These are phyloP conservation scores for Drosophila nebulosa DNA, from an alignment of 1,140 invertebrate genomes.

Conservation along the genomic window DNA sequence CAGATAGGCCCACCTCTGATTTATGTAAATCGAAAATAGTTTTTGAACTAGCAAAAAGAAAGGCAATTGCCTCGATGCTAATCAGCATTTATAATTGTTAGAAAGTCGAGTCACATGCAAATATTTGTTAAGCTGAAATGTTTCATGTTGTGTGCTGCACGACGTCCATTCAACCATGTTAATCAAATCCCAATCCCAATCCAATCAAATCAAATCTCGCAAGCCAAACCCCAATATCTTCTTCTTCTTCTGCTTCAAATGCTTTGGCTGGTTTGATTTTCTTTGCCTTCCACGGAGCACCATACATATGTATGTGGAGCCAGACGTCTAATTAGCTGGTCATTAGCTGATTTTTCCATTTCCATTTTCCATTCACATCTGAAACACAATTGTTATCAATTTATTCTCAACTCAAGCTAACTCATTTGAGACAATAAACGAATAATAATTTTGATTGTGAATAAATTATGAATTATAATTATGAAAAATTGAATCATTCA, in stretches of 20 bases:
- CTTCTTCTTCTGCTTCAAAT: not conserved
- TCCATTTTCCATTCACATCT: not conserved
- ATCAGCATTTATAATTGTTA: constrained; percentile 15
- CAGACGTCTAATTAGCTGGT: not conserved
- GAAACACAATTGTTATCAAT: too few relatives aligned
- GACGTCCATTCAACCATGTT: not conserved
- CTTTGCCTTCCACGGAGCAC: too few relatives aligned
- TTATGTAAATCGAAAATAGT: not conserved
- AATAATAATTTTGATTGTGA: too few relatives aligned
- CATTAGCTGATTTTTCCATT: not conserved
- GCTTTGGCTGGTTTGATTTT: not conserved
- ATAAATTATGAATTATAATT: too few relatives aligned
- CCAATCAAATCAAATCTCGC: not conserved
- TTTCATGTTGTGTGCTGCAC: not conserved
- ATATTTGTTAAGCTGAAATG: constrained; percentile 15
- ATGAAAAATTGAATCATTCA: too few relatives aligned
- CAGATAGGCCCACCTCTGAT: too few relatives aligned
- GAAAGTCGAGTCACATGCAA: constrained; percentile 67
- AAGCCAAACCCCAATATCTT: not conserved
- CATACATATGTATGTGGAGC: too few relatives aligned
- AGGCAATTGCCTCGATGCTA: not conserved
- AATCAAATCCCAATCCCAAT: not conserved
- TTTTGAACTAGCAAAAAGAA: not conserved
- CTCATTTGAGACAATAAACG: too few relatives aligned
- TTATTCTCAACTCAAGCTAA: too few relatives aligned